Percentiles rank a stretch among this genome's conserved stretches.
Evolutionary conservation across 2,888 invertebrate species (phyloP).

Genomic region (Polymixis flavicincta): DNA sequence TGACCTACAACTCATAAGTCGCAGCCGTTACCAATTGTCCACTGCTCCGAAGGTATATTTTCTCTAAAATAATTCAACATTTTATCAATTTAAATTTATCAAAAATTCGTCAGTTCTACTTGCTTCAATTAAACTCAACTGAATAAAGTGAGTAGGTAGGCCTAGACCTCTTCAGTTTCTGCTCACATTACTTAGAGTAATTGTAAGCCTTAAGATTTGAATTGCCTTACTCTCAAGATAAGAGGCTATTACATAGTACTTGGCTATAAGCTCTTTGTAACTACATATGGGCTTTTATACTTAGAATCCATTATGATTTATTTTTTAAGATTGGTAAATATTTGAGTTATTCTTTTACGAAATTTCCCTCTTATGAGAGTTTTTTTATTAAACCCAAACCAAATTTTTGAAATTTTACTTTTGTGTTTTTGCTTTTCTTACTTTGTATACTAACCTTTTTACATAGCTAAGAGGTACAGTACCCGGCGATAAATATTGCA

Average conservation of each 20-base stretch:
- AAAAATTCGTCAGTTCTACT: neutral
- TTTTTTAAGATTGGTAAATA: neutral
- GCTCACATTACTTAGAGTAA: slow-evolving; percentile 29
- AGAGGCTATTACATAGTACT: slow-evolving; percentile 21
- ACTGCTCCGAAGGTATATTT: neutral
- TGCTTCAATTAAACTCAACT: slow-evolving; percentile 1
- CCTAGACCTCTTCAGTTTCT: slow-evolving; percentile 14
- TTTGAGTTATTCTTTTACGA: neutral
- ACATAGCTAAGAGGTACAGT: too few species aligned
- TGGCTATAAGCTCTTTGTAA: slow-evolving; percentile 11
- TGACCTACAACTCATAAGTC: too few species aligned
- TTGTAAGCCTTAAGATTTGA: slow-evolving; percentile 13
- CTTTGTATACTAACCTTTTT: neutral
- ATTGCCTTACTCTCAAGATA: slow-evolving; percentile 14
- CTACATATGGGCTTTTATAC: slow-evolving; percentile 12
- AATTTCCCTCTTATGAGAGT: neutral
- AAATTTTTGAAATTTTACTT: neutral
- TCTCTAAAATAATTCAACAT: neutral
- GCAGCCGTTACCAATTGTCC: too few species aligned
- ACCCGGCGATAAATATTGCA: too few species aligned
- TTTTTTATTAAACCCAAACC: neutral
- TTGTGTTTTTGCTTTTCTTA: neutral
- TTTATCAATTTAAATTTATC: neutral
- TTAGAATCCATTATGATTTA: neutral
- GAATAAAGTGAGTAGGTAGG: neutral